Conservation (phyloP, 2,888 invertebrate genomes). For the Lasioglossum zephyrum region DNA sequence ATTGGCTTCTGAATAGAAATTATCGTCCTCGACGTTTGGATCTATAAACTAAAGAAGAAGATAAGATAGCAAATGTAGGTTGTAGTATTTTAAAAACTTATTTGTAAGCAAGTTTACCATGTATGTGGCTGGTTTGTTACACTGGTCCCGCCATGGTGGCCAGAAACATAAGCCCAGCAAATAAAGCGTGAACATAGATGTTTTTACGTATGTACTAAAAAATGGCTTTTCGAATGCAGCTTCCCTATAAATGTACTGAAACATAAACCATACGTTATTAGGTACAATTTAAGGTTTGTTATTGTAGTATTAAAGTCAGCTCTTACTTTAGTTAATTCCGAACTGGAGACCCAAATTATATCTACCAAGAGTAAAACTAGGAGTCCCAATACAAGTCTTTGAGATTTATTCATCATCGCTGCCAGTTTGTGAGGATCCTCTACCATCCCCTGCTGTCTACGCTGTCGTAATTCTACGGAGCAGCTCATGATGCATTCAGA, state of each 20-base stretch:
- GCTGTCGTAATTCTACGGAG: slow-evolving; percentile 82
- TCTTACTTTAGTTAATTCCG: slow-evolving; percentile 96
- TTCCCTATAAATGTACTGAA: slow-evolving; percentile 93
- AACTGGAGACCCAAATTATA: slow-evolving; percentile 97
- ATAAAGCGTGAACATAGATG: slow-evolving; percentile 96
- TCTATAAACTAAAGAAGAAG: slow-evolving; percentile 88
- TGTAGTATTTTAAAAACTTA: slow-evolving; percentile 34
- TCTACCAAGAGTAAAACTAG: slow-evolving; percentile 95
- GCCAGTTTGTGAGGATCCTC: slow-evolving; percentile 83
- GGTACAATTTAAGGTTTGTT: neutral
- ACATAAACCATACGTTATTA: slow-evolving; percentile 38
- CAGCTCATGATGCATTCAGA: slow-evolving; percentile 77
- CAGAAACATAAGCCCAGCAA: slow-evolving; percentile 94
- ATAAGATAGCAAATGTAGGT: slow-evolving; percentile 32
- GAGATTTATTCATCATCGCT: slow-evolving; percentile 87
- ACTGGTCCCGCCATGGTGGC: slow-evolving; percentile 95
- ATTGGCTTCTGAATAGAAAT: slow-evolving; percentile 89
- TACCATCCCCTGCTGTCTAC: slow-evolving; percentile 81
- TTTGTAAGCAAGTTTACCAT: slow-evolving; percentile 86
- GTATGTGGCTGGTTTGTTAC: slow-evolving; percentile 90
- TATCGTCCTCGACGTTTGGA: slow-evolving; percentile 92
- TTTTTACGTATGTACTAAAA: slow-evolving; percentile 97
- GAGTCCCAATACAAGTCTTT: slow-evolving; percentile 93
- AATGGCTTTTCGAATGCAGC: slow-evolving; percentile 96
- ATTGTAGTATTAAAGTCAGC: neutral